These are phyloP conservation scores for Desmophyllum pertusum DNA, from an alignment of 92 coral and sea anemone genomes.

Conservation along the genomic window DNA sequence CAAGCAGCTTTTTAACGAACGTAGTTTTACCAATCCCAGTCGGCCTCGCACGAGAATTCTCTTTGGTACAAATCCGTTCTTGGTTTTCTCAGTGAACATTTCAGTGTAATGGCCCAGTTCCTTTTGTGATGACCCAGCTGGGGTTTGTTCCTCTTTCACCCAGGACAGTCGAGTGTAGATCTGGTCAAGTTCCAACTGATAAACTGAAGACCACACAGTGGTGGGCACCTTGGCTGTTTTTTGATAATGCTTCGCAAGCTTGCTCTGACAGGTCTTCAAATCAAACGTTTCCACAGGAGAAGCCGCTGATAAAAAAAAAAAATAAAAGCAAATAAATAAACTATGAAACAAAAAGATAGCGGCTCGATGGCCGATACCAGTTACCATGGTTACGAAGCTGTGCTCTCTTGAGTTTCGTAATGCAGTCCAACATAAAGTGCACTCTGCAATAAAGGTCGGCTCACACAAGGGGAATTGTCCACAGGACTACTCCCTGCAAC, in stretches of 20 bases:
- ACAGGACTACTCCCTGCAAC: too few species aligned
- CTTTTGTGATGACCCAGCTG: slow-evolving; percentile 6
- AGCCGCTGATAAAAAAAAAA: too few species aligned
- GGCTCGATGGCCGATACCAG: too few species aligned
- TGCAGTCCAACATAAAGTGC: too few species aligned
- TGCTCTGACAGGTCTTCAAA: background rate
- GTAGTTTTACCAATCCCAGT: slow-evolving; percentile 48
- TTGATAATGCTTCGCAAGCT: slow-evolving; percentile 29
- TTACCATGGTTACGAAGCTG: too few species aligned
- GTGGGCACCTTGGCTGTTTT: slow-evolving; percentile 19
- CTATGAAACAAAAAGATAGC: too few species aligned
- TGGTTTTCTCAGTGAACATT: slow-evolving; percentile 3
- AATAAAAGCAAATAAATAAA: too few species aligned
- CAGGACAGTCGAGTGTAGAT: slow-evolving; percentile 25
- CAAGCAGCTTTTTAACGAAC: slow-evolving; percentile 28
- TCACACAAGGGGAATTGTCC: too few species aligned
- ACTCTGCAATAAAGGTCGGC: too few species aligned
- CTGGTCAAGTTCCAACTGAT: background rate
- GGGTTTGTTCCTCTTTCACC: slow-evolving; percentile 23
- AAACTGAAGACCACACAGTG: slow-evolving; percentile 1
- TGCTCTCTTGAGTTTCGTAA: too few species aligned
- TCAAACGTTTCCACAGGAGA: background rate
- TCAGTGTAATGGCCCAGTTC: slow-evolving; percentile 15
- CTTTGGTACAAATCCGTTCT: background rate
- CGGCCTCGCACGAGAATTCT: slow-evolving; percentile 30